Percentiles rank a stretch among this genome's conserved stretches.
Conservation (phyloP, 2,797 vertebrate genomes). For the Melanotaenia maccullochi region DNA sequence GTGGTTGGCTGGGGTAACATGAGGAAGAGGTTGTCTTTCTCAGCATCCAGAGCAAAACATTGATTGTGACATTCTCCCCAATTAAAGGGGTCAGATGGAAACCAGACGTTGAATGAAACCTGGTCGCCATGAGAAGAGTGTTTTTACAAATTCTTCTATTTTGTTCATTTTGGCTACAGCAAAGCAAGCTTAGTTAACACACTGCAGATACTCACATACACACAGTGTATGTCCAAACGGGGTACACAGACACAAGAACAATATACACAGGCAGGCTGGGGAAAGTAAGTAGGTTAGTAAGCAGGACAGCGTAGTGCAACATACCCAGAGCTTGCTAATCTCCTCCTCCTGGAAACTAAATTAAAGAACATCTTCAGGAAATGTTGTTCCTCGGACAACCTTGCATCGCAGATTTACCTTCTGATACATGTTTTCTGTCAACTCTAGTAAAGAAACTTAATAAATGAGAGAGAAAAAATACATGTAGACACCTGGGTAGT, state of each 20-base stretch:
- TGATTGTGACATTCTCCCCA: constrained; percentile 80
- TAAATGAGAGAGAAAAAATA: neutral
- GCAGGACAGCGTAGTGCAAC: constrained; percentile 29
- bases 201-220: constrained; percentile 31
- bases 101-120: constrained; percentile 76
- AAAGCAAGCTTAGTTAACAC: constrained; percentile 33
- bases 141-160: constrained; percentile 70
- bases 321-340: constrained; percentile 34
- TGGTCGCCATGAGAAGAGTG: constrained; percentile 75
- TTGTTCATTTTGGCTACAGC: constrained; percentile 60
- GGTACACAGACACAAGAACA: constrained; percentile 49
- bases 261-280: constrained; percentile 29
- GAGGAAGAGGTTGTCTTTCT: constrained; percentile 65
- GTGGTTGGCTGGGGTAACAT: constrained; percentile 62
- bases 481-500: neutral
- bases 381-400: constrained; percentile 28
- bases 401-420: constrained; percentile 23
- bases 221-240: constrained; percentile 41
- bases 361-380: constrained; percentile 66
- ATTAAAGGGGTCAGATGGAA: constrained; percentile 78
- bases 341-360: constrained; percentile 59
- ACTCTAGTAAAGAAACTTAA: neutral
- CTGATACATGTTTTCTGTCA: constrained; percentile 33
- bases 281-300: constrained; percentile 30
- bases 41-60: constrained; percentile 73